phyloP scores from a whole-genome alignment of 2,113 vertebrate genomes.

The Poecile atricapillus region DNA sequence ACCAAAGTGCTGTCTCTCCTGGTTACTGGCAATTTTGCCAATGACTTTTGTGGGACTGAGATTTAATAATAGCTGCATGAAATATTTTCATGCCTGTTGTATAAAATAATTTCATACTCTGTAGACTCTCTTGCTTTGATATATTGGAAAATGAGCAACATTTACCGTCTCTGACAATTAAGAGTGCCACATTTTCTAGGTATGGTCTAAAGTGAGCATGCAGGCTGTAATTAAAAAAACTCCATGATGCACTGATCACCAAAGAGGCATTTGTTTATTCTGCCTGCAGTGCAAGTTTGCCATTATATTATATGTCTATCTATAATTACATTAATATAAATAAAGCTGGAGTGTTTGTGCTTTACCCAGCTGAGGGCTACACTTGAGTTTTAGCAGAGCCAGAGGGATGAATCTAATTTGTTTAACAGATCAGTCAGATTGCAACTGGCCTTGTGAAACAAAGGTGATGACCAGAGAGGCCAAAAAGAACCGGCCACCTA shows the following conservation, averaged over 20 bases:
- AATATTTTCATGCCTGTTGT: neutral
- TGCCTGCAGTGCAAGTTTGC: neutral
- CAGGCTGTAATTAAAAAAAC: neutral
- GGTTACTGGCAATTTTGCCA: neutral
- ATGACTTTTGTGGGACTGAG: neutral
- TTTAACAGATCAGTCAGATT: neutral
- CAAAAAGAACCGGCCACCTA: neutral
- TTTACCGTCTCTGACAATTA: neutral
- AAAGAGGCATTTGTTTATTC: constrained; percentile 22
- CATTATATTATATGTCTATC: neutral
- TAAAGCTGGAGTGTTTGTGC: neutral
- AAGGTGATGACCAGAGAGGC: neutral
- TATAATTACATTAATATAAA: constrained; percentile 35
- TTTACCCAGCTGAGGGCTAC: neutral
- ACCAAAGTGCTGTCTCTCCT: neutral
- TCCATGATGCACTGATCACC: neutral
- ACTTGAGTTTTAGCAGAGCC: neutral
- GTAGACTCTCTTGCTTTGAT: neutral
- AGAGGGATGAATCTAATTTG: constrained; percentile 15
- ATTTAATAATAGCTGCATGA: neutral
- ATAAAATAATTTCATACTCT: constrained; percentile 2
- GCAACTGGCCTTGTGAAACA: neutral
- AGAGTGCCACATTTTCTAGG: neutral
- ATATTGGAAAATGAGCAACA: neutral
- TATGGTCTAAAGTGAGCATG: neutral